phyloP scores from a whole-genome alignment of 2,797 vertebrate genomes.

The Miichthys miiuy region DNA sequence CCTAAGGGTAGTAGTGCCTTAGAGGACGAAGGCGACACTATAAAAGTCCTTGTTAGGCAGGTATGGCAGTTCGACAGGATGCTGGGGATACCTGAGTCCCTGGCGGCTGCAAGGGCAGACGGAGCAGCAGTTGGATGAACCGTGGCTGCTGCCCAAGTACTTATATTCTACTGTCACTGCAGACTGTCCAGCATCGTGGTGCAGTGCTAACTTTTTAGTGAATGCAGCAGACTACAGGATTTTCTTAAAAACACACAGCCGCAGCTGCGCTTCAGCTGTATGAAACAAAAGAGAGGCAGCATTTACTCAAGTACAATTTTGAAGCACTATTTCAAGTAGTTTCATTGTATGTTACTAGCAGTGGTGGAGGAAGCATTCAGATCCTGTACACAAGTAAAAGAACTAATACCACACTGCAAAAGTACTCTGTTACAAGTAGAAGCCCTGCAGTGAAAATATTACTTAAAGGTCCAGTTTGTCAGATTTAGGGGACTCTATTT shows the following conservation, averaged over 20 bases:
- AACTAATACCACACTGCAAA: too few species aligned
- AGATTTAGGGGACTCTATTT: too few species aligned
- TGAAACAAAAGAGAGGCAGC: not conserved
- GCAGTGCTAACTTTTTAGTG: constrained; percentile 54
- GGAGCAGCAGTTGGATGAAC: constrained; percentile 59
- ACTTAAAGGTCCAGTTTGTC: not conserved
- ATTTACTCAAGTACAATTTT: not conserved
- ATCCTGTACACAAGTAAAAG: not conserved
- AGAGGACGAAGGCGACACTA: constrained; percentile 43
- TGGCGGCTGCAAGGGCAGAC: constrained; percentile 59
- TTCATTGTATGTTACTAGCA: not conserved
- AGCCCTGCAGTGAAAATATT: not conserved
- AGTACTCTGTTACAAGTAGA: too few species aligned
- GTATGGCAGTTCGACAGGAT: constrained; percentile 49
- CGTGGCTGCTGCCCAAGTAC: constrained; percentile 50
- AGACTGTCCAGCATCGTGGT: constrained; percentile 44
- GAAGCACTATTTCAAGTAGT: not conserved
- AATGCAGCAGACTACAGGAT: constrained; percentile 36
- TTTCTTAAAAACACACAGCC: constrained; percentile 13
- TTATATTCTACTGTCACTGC: constrained; percentile 48
- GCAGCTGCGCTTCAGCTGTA: not conserved
- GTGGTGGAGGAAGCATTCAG: not conserved
- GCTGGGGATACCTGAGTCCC: constrained; percentile 45
- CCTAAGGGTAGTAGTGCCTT: constrained; percentile 26
- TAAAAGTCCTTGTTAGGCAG: constrained; percentile 56